These are phyloP conservation scores for Leucoptera coffeella DNA, from an alignment of 2,888 invertebrate genomes.

Conservation along the genomic window DNA sequence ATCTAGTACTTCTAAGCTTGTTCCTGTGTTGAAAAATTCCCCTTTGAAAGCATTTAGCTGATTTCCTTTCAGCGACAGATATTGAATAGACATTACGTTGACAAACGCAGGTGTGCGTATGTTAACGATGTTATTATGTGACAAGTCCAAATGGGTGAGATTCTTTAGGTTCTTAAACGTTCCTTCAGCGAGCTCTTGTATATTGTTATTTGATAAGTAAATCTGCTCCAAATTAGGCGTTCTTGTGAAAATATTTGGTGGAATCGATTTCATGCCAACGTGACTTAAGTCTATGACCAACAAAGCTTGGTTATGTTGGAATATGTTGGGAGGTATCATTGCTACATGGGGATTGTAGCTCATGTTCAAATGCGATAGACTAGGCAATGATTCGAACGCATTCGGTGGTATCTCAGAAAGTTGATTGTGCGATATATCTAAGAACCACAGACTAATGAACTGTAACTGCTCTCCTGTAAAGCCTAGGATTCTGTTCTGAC, in stretches of 20 bases:
- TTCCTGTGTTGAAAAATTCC: constrained; percentile 79
- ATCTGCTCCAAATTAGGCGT: constrained; percentile 61
- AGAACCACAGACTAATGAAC: constrained; percentile 56
- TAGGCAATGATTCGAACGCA: constrained; percentile 60
- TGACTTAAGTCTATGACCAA: constrained; percentile 67
- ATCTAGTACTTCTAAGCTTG: constrained; percentile 73
- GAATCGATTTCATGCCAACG: constrained; percentile 67
- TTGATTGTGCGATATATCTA: constrained; percentile 77
- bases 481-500: constrained; percentile 67
- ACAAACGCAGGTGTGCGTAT: constrained; percentile 73
- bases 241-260: constrained; percentile 65
- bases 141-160: constrained; percentile 68
- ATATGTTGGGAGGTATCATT: constrained; percentile 58
- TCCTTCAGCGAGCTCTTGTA: constrained; percentile 72
- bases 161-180: constrained; percentile 73
- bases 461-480: constrained; percentile 60
- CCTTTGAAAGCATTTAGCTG: constrained; percentile 75
- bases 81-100: constrained; percentile 67
- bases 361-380: constrained; percentile 66
- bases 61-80: constrained; percentile 68
- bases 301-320: constrained; percentile 65
- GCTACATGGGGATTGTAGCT: constrained; percentile 67
- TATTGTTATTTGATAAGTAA: constrained; percentile 63
- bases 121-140: constrained; percentile 70
- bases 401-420: constrained; percentile 64